Base-by-base conservation (phyloP, 2,113 vertebrate species). In the Mola mola region DNA sequence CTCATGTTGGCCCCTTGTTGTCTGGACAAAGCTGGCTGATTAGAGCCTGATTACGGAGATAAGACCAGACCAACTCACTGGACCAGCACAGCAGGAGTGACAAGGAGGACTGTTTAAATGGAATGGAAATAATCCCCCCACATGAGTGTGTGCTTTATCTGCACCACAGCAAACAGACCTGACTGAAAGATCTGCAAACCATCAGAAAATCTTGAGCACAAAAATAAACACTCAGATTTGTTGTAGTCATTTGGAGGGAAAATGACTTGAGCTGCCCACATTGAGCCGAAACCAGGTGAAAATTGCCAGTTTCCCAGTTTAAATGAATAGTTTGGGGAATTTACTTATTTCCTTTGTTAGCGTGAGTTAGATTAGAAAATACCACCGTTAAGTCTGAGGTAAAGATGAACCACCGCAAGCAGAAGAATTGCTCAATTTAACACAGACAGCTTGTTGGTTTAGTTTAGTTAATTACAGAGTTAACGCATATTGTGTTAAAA, bases 21-120 rank as follows among this genome's bases (percentile, higher is more conserved):
- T 88, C 84, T 76, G 76, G 75, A 88, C 81, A 88, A 87, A 84
- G 75, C 69, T 2, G 34, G 41, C 63, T 86, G 87, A 88, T 89
- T 87, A 85, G 58, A 76, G 66, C 72, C 66, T 79, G 81, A 90
- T 87, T 52, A 29, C 66, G 65, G 38, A 80, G 85, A 89, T 87
- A 72, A 82, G 42, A 61, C 25, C 52, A 75, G 34, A 59, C 46
- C 25, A 29, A 22, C 13, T 50, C 37, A 50, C 6, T 25, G 34
- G 20, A 72, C 19, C 36, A 55, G 72, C 51, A 21, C 42, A 63
- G 31, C 75, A 26, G 22, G 65, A 52, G 36, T 26, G 43, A 77
- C 75, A 12, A 5, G 75, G 71, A 50, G 10, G 12, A 70, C 74
- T 51, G 36, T 56, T 58, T 75, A 28, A 29, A 50, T 51, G 34